A percentile compares a stretch with the other conserved stretches of the same genome.
Conservation (phyloP, 2,797 vertebrate genomes). For the Distichodus sexfasciatus region DNA sequence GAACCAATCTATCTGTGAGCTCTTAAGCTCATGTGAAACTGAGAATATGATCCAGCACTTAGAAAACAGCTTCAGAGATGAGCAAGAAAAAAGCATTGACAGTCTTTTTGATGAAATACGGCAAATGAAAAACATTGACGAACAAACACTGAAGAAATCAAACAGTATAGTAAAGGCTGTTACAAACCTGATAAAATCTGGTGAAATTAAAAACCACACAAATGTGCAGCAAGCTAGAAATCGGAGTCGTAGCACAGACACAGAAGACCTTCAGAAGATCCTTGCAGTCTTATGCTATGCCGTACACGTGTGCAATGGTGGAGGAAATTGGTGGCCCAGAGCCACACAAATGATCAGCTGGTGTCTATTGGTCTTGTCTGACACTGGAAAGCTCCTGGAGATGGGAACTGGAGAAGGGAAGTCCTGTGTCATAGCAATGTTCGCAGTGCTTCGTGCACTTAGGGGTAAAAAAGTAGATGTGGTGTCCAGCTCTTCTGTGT, state of each 20-base stretch:
- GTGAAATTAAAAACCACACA: background rate
- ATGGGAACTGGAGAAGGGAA: conserved; percentile 60
- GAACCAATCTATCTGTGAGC: conserved; percentile 1
- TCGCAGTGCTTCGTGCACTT: conserved; percentile 44
- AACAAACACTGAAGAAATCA: conserved; percentile 16
- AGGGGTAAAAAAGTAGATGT: conserved; percentile 40
- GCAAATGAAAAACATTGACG: conserved; percentile 14
- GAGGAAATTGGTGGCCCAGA: conserved; percentile 41
- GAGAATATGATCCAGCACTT: background rate
- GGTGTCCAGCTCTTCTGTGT: conserved; percentile 40
- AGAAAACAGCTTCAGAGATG: background rate
- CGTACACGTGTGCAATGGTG: background rate
- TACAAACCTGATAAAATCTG: background rate
- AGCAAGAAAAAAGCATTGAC: conserved; percentile 22
- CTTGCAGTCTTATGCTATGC: conserved; percentile 23
- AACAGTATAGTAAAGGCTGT: conserved; percentile 17
- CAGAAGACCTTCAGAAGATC: conserved; percentile 17
- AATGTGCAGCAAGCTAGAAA: background rate
- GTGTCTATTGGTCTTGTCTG: conserved; percentile 52
- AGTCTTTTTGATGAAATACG: conserved; percentile 23
- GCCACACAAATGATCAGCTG: conserved; percentile 57
- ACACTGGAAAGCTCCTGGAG: conserved; percentile 52
- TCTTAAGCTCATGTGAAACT: background rate
- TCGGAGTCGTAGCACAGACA: conserved; percentile 2
- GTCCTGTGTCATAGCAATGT: conserved; percentile 60